Base-by-base conservation (phyloP, 2,888 invertebrate species). In the Dusona sp. region DNA sequence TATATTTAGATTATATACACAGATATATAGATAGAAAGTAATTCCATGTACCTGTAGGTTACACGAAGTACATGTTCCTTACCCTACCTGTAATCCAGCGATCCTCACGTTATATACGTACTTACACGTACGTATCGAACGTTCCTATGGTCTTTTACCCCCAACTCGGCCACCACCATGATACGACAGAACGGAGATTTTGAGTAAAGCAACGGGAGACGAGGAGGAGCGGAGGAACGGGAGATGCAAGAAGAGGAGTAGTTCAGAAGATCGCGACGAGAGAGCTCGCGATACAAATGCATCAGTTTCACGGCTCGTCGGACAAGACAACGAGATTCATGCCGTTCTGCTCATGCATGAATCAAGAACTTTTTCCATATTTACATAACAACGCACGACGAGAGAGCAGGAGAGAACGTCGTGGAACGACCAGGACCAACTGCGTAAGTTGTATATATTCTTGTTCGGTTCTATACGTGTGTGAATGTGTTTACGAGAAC, bases 261-360 rank as follows among this genome's bases (percentile, higher is more conserved):
- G 86, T 80, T 81, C 82, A 85, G 87, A 88, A 87, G 88, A 89
- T 88, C 88, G 88, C 83, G 83, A 80, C 79, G 78, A 87, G 84
- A 87, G 84, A 86, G 81, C 80, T 65, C 89, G 90, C 90, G 92
- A 92, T 92, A 92, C 91, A 92, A 93, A 93, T 94, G 93, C 92
- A 93, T 94, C 92, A 93, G 93, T 93, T 94, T 94, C 93, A 93
- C 93, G 92, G 93, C 93, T 93, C 93, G 92, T 90, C 90, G 92
- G 92, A 93, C 93, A 93, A 93, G 92, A 93, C 92, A 92, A 91
- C 92, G 91, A 91, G 90, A 90, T 93, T 93, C 93, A 92, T 92
- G 91, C 90, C 88, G 89, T 89, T 90, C 92, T 78, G 86, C 83
- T 93, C 93, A 91, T 92, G 92, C 92, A 92, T 92, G 92, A 93